Evolutionary conservation across 2,888 invertebrate genomes (phyloP).

Genomic region (Bruchidius siliquastri): DNA sequence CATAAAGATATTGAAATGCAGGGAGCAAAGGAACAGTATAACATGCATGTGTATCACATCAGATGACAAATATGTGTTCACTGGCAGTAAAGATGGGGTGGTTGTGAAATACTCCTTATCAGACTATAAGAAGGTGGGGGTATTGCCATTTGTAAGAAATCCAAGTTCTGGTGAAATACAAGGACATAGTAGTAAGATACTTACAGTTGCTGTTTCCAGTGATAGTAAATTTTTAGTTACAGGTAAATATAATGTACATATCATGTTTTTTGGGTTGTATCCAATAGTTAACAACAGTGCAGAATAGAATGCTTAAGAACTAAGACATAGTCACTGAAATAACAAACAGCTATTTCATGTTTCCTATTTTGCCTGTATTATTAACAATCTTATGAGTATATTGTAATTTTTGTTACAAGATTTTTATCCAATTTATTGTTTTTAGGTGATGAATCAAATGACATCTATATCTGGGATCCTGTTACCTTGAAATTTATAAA

Average conservation of each 20-base stretch:
- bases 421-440: neutral
- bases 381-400: too few species aligned
- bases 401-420: too few species aligned
- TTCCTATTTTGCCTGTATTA: too few species aligned
- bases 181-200: conserved; percentile 49
- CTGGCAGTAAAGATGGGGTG: conserved; percentile 83
- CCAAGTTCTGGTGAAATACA: conserved; percentile 27
- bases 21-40: conserved; percentile 72
- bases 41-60: conserved; percentile 76
- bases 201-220: conserved; percentile 67
- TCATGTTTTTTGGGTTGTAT: too few species aligned
- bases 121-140: conserved; percentile 58
- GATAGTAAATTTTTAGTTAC: conserved; percentile 76
- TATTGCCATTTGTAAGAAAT: conserved; percentile 48
- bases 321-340: too few species aligned
- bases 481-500: conserved; percentile 70
- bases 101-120: conserved; percentile 78
- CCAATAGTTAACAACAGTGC: too few species aligned
- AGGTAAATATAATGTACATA: neutral
- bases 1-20: conserved; percentile 58
- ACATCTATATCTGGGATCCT: conserved; percentile 82
- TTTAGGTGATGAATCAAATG: conserved; percentile 58
- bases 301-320: too few species aligned
- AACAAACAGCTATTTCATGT: too few species aligned
- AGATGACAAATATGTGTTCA: conserved; percentile 68